A percentile compares a stretch with the other conserved stretches of the same genome.
Evolutionary conservation across 2,797 vertebrate species (phyloP).

Genomic region (Mormyrus proboscirostris): DNA sequence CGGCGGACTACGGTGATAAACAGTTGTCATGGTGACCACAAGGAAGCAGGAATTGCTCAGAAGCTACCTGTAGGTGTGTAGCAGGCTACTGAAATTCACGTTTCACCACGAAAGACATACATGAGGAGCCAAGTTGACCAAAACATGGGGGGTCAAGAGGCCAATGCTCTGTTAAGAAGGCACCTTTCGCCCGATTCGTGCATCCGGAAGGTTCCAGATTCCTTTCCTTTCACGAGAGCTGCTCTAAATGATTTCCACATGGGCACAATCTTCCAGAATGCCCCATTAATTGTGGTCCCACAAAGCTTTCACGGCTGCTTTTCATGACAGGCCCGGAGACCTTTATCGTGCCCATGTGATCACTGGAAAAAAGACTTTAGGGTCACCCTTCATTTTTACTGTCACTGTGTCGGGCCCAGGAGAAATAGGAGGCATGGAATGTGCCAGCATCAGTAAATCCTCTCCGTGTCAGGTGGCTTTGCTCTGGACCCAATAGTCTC

Average conservation of each 20-base stretch:
- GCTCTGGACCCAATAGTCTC: not conserved
- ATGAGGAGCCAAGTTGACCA: not conserved
- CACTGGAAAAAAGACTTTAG: not conserved
- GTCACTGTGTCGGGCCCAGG: not conserved
- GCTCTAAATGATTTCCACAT: not conserved
- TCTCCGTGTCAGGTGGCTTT: not conserved
- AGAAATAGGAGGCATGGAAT: conserved; percentile 4
- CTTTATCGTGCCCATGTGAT: not conserved
- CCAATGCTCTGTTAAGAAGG: not conserved
- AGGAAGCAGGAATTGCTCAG: not conserved
- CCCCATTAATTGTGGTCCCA: not conserved
- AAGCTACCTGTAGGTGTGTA: not conserved
- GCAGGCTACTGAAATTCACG: not conserved
- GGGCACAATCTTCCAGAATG: not conserved
- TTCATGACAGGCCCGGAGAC: not conserved
- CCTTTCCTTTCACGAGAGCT: not conserved
- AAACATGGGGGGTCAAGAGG: not conserved
- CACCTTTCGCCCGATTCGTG: not conserved
- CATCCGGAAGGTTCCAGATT: not conserved
- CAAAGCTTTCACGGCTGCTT: not conserved
- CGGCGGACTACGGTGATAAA: not conserved
- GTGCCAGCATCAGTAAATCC: not conserved
- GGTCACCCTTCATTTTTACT: conserved; percentile 24
- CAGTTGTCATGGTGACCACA: not conserved
- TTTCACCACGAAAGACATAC: not conserved